phyloP scores from a whole-genome alignment of 1,140 invertebrate species.

The Drosophila nigrodunni region DNA sequence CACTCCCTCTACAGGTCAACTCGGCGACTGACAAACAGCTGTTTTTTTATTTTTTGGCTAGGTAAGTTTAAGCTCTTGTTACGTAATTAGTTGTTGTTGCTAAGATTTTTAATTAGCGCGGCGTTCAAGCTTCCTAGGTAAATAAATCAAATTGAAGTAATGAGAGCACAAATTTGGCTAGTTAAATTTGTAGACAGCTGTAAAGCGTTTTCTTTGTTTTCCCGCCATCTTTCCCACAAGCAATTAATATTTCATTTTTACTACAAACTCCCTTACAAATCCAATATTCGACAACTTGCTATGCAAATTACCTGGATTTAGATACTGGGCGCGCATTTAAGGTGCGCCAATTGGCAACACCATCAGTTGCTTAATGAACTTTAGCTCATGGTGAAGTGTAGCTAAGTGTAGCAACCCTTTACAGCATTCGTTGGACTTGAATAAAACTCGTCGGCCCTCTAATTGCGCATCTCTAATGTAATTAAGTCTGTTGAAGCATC shows the following conservation, averaged over 20 bases:
- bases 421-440: constrained; percentile 4
- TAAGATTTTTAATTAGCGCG: constrained; percentile 58
- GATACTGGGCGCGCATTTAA: not conserved
- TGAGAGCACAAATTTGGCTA: constrained; percentile 13
- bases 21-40: constrained; percentile 35
- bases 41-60: constrained; percentile 51
- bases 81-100: constrained; percentile 13
- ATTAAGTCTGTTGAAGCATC: constrained; percentile 44
- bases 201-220: constrained; percentile 10
- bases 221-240: not conserved
- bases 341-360: constrained; percentile 53
- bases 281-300: constrained; percentile 18
- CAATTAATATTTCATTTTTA: constrained; percentile 60
- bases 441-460: constrained; percentile 30
- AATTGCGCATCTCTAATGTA: constrained; percentile 79
- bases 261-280: constrained; percentile 32
- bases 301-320: constrained; percentile 33
- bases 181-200: constrained; percentile 13
- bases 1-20: constrained; percentile 24
- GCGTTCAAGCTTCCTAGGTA: constrained; percentile 45
- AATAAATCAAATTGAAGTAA: constrained; percentile 60
- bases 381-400: constrained; percentile 6
- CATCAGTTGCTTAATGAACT: constrained; percentile 65
- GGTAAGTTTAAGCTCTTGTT: constrained; percentile 22
- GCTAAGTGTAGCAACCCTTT: constrained; percentile 43